Base-by-base conservation (phyloP, 2,888 invertebrate species). In the Acheta domesticus region DNA sequence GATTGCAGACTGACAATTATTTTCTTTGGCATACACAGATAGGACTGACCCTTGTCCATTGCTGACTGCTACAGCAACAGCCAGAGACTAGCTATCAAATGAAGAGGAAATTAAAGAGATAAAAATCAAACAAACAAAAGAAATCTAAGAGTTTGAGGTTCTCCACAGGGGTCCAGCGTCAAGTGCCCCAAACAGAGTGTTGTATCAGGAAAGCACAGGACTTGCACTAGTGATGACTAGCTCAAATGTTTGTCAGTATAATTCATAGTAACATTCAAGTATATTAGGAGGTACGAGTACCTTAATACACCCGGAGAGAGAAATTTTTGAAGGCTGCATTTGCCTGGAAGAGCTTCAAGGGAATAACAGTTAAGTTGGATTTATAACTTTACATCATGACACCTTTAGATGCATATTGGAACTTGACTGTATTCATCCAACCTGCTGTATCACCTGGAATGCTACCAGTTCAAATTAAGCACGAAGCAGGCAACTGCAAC, bases 201-300 rank as follows among this genome's bases (percentile, higher is more conserved):
- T n/a, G n/a, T 62, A 36, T 80, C 77, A 79, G 80, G 82, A 82
- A 82, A 82, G 82, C 83, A 82, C 83, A 82, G 82, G 82, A 82
- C 83, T 83, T 83, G 83, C 83, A 83, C 83, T 83, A 80, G 81
- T 82, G 80, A 81, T 82, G 83, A 83, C 83, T 83, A 83, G 83
- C 81, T 83, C 81, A 81, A 80, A 79, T 78, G 80, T 82, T 82
- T 82, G 82, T 82, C 82, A 82, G 82, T 80, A 79, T 81, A 77
- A 80, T 81, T 81, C 77, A 80, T 62, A 79, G 78, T 78, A 80
- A 82, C 81, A 82, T 81, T 80, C 81, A 81, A 79, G 80, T 81
- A 80, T 81, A 81, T 80, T 79, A 80, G 48, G 76, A 81, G 79
- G 80, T 82, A 82, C 77, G 62, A 80, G 78, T 82, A 81, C 82